phyloP scores from a whole-genome alignment of 1,140 invertebrate species.

The Maniola jurtina region DNA sequence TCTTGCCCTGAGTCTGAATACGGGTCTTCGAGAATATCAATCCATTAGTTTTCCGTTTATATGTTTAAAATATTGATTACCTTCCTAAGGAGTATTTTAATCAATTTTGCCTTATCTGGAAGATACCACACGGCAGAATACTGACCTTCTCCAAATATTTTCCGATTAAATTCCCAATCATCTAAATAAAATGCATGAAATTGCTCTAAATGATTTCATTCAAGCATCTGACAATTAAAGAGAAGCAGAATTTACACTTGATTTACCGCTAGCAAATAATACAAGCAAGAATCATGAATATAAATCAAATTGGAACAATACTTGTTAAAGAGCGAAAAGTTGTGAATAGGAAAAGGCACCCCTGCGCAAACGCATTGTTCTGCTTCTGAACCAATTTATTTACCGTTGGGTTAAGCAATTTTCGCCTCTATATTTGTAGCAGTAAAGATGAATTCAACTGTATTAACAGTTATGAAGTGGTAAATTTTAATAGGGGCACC shows the following conservation, averaged over 20 bases:
- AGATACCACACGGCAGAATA: no score
- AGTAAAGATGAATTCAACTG: conserved; percentile 24
- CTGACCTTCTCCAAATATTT: no score
- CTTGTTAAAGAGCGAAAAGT: conserved; percentile 75
- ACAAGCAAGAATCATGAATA: conserved; percentile 69
- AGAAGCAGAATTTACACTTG: conserved; percentile 60
- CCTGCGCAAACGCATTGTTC: conserved; percentile 58
- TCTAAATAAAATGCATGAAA: background rate
- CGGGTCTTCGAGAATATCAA: no score
- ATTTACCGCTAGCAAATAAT: conserved; percentile 68
- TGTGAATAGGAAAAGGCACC: conserved; percentile 67
- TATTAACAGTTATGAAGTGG: conserved; percentile 8
- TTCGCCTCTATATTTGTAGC: conserved; percentile 27
- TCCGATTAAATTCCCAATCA: no score
- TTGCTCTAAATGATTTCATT: conserved; percentile 20
- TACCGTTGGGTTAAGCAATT: conserved; percentile 17
- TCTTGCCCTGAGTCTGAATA: no score
- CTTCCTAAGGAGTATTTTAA: no score
- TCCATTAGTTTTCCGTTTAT: no score
- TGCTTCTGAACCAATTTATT: conserved; percentile 32
- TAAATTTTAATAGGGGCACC: conserved; percentile 49
- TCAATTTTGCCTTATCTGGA: no score
- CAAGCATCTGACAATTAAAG: conserved; percentile 38
- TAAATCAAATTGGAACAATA: conserved; percentile 78
- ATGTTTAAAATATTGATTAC: no score